A percentile compares a stretch with the other conserved stretches of the same genome.
phyloP scores from a whole-genome alignment of 2,888 invertebrate genomes.

The Dicyrtoma fusca region DNA sequence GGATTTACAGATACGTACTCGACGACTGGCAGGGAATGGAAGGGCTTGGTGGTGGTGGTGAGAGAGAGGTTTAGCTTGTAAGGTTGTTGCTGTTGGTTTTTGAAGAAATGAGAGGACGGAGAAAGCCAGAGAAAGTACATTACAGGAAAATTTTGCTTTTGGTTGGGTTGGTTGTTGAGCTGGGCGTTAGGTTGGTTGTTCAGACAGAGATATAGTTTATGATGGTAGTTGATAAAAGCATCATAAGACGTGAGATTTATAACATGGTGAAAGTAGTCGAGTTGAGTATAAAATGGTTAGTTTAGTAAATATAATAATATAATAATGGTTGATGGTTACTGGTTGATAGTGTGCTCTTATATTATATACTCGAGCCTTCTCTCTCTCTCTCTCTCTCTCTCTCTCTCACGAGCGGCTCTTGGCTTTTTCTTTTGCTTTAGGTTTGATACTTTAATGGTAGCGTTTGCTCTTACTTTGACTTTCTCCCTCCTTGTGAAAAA shows the following conservation, averaged over 20 bases:
- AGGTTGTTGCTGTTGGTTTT: background rate
- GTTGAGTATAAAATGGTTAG: too few species aligned
- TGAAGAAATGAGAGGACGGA: background rate
- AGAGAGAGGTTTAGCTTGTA: background rate
- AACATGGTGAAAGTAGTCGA: background rate
- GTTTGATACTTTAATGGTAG: background rate
- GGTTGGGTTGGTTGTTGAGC: background rate
- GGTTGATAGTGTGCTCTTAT: too few species aligned
- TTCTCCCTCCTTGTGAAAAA: background rate
- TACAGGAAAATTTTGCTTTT: background rate
- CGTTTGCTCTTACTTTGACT: background rate
- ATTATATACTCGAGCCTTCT: too few species aligned
- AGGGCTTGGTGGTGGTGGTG: too few species aligned
- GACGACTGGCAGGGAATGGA: too few species aligned
- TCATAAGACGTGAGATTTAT: constrained; percentile 34
- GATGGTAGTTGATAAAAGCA: constrained; percentile 24
- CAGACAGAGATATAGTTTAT: constrained; percentile 8
- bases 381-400: background rate
- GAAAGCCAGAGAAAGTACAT: constrained; percentile 3
- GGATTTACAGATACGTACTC: constrained; percentile 1
- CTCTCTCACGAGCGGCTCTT: background rate
- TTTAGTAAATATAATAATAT: too few species aligned
- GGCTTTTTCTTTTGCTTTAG: background rate
- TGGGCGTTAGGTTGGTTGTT: background rate
- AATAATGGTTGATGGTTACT: too few species aligned